These are phyloP conservation scores for Noctua fimbriata DNA, from an alignment of 2,888 invertebrate genomes.

Conservation along the genomic window DNA sequence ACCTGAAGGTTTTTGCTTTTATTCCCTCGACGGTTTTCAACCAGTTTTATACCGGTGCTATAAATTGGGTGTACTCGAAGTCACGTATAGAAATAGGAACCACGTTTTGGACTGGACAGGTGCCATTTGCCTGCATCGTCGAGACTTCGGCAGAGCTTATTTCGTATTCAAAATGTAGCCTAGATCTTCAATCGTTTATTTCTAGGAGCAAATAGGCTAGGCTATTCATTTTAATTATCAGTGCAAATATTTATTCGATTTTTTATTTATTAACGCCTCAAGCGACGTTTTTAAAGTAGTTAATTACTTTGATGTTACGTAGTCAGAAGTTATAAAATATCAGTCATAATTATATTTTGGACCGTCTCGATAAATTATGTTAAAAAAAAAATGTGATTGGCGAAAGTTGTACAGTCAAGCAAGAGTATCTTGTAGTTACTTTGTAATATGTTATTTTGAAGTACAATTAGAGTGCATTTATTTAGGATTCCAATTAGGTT, in stretches of 20 bases:
- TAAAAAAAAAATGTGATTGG: slow-evolving; percentile 55
- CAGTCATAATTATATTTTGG: slow-evolving; percentile 20
- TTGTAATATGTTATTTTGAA: slow-evolving; percentile 26
- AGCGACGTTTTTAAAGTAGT: slow-evolving; percentile 9
- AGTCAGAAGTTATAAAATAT: slow-evolving; percentile 27
- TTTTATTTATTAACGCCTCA: slow-evolving; percentile 25
- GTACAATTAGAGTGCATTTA: slow-evolving; percentile 16
- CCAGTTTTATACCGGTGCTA: slow-evolving; percentile 13
- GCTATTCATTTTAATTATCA: slow-evolving; percentile 24
- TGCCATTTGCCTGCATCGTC: slow-evolving; percentile 36
- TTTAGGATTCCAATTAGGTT: slow-evolving; percentile 21
- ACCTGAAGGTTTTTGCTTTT: slow-evolving; percentile 25
- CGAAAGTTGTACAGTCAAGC: slow-evolving; percentile 60
- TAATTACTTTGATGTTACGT: slow-evolving; percentile 48
- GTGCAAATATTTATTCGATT: slow-evolving; percentile 24
- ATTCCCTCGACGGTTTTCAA: slow-evolving; percentile 18
- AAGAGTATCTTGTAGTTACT: slow-evolving; percentile 27
- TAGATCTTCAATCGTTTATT: slow-evolving; percentile 36
- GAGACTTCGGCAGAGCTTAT: slow-evolving; percentile 23
- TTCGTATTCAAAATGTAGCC: slow-evolving; percentile 32
- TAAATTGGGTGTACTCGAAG: slow-evolving; percentile 40
- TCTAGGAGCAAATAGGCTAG: background rate
- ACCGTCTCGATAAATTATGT: slow-evolving; percentile 40
- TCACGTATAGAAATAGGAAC: slow-evolving; percentile 46
- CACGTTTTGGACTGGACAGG: slow-evolving; percentile 47